These are phyloP conservation scores for Abrostola triplasia DNA, from an alignment of 2,888 invertebrate genomes.

Conservation along the genomic window DNA sequence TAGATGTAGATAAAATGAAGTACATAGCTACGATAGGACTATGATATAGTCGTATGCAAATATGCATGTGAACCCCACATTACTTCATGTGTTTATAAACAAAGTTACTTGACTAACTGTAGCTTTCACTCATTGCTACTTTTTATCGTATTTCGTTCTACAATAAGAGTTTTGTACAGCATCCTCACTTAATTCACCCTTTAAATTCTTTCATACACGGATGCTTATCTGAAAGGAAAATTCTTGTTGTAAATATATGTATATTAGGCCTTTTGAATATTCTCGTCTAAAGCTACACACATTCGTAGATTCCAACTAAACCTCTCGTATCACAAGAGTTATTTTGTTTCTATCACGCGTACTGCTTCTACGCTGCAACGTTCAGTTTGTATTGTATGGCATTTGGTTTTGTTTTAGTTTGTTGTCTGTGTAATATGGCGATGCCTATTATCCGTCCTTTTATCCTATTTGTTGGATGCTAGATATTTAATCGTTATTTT, in stretches of 20 bases:
- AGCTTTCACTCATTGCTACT: constrained; percentile 75
- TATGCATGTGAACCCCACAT: constrained; percentile 82
- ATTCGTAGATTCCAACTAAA: constrained; percentile 58
- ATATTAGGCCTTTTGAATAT: constrained; percentile 37
- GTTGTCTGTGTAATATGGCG: constrained; percentile 65
- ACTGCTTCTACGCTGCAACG: constrained; percentile 70
- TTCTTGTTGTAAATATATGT: constrained; percentile 64
- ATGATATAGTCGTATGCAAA: constrained; percentile 76
- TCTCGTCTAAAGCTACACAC: constrained; percentile 57
- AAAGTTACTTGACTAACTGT: constrained; percentile 86
- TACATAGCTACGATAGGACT: constrained; percentile 72
- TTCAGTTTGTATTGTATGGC: constrained; percentile 65
- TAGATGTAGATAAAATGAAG: constrained; percentile 78
- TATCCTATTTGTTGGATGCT: constrained; percentile 77
- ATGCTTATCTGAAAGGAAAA: constrained; percentile 54
- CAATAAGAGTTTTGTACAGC: constrained; percentile 71
- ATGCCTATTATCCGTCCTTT: constrained; percentile 72
- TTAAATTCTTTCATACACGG: constrained; percentile 23
- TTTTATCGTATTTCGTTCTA: constrained; percentile 61
- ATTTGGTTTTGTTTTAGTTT: constrained; percentile 59
- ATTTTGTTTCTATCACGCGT: constrained; percentile 65
- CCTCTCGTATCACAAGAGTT: constrained; percentile 56
- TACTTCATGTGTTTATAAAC: constrained; percentile 89
- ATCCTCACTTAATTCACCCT: constrained; percentile 46
- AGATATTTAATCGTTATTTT: constrained; percentile 68